Percentiles rank a stretch among this genome's conserved stretches.
phyloP scores from a whole-genome alignment of 2,113 vertebrate species.

The Chaetodon trifascialis region DNA sequence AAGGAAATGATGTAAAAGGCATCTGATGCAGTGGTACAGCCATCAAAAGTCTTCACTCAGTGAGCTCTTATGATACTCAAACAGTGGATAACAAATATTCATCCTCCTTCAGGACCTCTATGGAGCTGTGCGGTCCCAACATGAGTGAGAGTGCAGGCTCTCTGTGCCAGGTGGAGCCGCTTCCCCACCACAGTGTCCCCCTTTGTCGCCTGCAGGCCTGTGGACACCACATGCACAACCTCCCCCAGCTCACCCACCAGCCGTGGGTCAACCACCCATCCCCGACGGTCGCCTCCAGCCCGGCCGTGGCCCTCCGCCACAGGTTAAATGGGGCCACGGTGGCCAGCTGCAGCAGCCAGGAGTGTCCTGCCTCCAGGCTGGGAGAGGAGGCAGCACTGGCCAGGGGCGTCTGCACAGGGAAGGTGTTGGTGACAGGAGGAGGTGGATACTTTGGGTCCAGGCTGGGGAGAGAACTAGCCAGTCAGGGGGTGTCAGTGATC shows the following conservation, averaged over 20 bases:
- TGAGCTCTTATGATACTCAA: not conserved
- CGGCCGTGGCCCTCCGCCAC: slow-evolving; percentile 41
- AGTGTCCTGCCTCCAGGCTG: slow-evolving; percentile 54
- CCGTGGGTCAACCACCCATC: slow-evolving; percentile 55
- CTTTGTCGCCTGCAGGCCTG: slow-evolving; percentile 65
- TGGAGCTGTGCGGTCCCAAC: slow-evolving; percentile 72
- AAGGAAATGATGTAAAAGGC: too few relatives aligned
- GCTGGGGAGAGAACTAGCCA: slow-evolving; percentile 87
- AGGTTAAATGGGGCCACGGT: slow-evolving; percentile 61
- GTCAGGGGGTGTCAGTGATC: slow-evolving; percentile 85
- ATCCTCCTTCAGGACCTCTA: slow-evolving; percentile 17
- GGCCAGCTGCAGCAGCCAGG: slow-evolving; percentile 47
- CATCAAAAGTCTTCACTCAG: not conserved
- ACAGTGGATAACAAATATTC: not conserved
- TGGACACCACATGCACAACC: slow-evolving; percentile 42
- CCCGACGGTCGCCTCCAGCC: slow-evolving; percentile 5
- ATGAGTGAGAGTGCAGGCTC: slow-evolving; percentile 64
- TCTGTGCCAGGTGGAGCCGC: slow-evolving; percentile 75
- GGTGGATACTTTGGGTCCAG: slow-evolving; percentile 93
- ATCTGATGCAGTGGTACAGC: too few relatives aligned
- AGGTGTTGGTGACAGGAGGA: slow-evolving; percentile 92
- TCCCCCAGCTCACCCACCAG: slow-evolving; percentile 48
- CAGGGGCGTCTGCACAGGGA: slow-evolving; percentile 60
- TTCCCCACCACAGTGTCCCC: slow-evolving; percentile 53
- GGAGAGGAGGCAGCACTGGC: slow-evolving; percentile 30